These are phyloP conservation scores for Spodoptera littoralis DNA, from an alignment of 2,888 invertebrate species.

Conservation along the genomic window DNA sequence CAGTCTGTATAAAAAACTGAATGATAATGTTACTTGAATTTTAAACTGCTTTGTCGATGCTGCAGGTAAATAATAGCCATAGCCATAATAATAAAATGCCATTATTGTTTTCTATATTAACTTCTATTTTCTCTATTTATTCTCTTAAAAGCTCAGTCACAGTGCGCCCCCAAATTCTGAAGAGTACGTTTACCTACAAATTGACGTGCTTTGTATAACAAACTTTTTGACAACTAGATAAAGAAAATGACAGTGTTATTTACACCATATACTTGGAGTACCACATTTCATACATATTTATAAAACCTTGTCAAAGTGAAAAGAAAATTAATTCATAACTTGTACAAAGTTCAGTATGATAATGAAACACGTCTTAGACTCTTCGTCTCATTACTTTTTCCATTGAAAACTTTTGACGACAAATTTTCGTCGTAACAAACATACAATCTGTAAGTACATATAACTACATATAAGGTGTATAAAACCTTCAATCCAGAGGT, in stretches of 20 bases:
- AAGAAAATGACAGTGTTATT: not conserved
- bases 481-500: too few relatives aligned
- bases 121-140: too few relatives aligned
- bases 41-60: too few relatives aligned
- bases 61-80: too few relatives aligned
- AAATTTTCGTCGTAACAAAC: conserved; percentile 3
- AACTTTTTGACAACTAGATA: not conserved
- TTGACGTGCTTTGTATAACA: not conserved
- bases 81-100: too few relatives aligned
- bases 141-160: too few relatives aligned
- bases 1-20: too few relatives aligned
- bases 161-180: too few relatives aligned
- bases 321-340: conserved; percentile 18
- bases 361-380: conserved; percentile 23
- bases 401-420: conserved; percentile 6
- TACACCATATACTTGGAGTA: too few relatives aligned
- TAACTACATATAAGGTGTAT: not conserved
- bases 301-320: not conserved
- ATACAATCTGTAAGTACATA: conserved; percentile 2
- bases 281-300: not conserved
- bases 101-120: too few relatives aligned
- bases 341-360: conserved; percentile 15
- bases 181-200: too few relatives aligned
- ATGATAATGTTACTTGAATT: too few relatives aligned
- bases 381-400: conserved; percentile 21